Evolutionary conservation across 2,113 vertebrate species (phyloP).

Genomic region (Amphilophus citrinellus): DNA sequence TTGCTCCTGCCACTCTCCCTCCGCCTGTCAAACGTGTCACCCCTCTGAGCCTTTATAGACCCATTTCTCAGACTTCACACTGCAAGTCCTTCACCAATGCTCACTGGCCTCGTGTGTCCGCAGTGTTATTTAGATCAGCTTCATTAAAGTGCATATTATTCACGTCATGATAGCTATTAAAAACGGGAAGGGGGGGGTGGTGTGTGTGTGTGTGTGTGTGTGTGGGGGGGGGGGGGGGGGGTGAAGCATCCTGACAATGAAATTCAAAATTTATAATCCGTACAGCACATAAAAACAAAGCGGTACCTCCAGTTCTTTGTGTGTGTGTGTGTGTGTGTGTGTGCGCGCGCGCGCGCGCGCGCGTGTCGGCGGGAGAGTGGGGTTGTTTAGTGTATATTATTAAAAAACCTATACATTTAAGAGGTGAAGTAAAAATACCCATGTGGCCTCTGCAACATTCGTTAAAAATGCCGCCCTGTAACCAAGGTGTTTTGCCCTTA

Average conservation of each 20-base stretch:
- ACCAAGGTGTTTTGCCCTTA: constrained; percentile 14
- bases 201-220: no score
- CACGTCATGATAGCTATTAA: no score
- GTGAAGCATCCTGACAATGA: no score
- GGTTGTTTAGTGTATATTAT: no score
- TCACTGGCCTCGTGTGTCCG: constrained; percentile 31
- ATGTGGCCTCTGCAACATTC: neutral
- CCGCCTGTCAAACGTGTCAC: constrained; percentile 62
- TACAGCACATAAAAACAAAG: no score
- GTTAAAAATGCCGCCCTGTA: neutral
- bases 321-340: no score
- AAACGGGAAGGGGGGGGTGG: no score
- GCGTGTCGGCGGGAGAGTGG: no score
- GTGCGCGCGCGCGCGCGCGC: no score
- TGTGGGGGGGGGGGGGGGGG: no score
- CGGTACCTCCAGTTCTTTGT: no score
- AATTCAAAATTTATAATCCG: no score
- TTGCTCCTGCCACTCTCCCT: constrained; percentile 62
- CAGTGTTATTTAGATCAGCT: constrained; percentile 22
- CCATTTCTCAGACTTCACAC: constrained; percentile 50
- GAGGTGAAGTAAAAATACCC: neutral
- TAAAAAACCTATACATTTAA: neutral
- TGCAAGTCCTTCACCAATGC: constrained; percentile 37
- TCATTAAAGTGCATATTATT: constrained; percentile 29
- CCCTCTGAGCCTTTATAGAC: constrained; percentile 53